Evolutionary conservation across 2,888 invertebrate species (phyloP), one percentile per base, ranked within the genome.

Genomic region (Callimorpha dominula): DNA sequence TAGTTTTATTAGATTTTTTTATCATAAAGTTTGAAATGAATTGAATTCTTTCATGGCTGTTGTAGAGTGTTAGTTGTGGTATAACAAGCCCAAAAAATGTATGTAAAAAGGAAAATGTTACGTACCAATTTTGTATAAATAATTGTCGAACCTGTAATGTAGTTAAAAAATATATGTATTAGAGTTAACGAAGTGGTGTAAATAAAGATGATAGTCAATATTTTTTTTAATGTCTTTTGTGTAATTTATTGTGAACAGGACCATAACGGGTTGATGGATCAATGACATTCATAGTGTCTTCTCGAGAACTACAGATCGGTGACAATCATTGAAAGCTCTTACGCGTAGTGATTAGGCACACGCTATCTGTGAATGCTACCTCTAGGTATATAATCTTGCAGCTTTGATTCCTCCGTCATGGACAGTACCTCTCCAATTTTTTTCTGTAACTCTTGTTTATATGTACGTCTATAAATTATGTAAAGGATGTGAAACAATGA

Each of bases 171-270:
- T 75, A 71, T 72, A 73, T 70, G 43, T 80, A 62, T 64, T 65
- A 57, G 77, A 74, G 68, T 50, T 68, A 79, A 77, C 69, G 75
- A 70, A 60, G 77, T 76, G 66, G 75, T 86, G 81, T 85, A 79
- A 81, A 83, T 85, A 84, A 87, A 82, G 71, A 80, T 81, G 73
- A 79, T 76, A 73, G 78, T 75, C 70, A 70, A 72, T 78, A 80
- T 83, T 83, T 87, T 87, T 83, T 31, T 65, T 49, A 65, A 50
- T 31, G 50, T 77, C 69, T 71, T 69, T 77, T 70, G 66, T 64
- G 46, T 74, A 7, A 65, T 68, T 67, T 80, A 57, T 12, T 57
- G 20, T 4, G 31, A 31, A 31, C 31, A 31, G 31, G 31, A 31
- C 31, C 31, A 31, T 31, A 31, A 31, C 31, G 2, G 31, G 31